Percentiles rank a stretch among this genome's conserved stretches.
These are phyloP conservation scores for Phragmatobia fuliginosa DNA, from an alignment of 2,888 invertebrate species.

Conservation along the genomic window DNA sequence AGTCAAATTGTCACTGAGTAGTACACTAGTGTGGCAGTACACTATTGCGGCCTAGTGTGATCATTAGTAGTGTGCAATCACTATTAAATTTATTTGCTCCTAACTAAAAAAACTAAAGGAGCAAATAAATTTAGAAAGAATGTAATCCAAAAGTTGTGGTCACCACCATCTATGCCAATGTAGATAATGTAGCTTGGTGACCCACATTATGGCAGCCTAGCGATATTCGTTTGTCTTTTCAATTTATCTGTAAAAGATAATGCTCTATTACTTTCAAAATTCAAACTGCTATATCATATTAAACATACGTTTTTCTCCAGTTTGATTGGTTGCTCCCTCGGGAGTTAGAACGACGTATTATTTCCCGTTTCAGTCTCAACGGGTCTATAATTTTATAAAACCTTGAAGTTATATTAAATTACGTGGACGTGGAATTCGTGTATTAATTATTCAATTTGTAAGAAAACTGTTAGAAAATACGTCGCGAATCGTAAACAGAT, in stretches of 20 bases:
- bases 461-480: not conserved
- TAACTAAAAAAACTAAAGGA: too few relatives aligned
- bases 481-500: not conserved
- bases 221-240: too few relatives aligned
- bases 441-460: not conserved
- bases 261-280: not conserved
- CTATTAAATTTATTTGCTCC: too few relatives aligned
- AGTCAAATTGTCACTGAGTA: too few relatives aligned
- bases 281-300: not conserved
- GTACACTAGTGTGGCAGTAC: too few relatives aligned
- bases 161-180: too few relatives aligned
- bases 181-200: too few relatives aligned
- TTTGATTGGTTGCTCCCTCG: constrained; percentile 15
- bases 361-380: constrained; percentile 20
- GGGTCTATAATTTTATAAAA: constrained; percentile 26
- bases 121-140: too few relatives aligned
- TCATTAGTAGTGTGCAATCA: too few relatives aligned
- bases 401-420: constrained; percentile 21
- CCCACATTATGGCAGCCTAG: too few relatives aligned
- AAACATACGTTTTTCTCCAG: constrained; percentile 5
- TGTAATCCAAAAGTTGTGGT: too few relatives aligned
- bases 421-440: not conserved
- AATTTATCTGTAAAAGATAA: not conserved
- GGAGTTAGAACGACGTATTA: constrained; percentile 25
- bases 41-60: too few relatives aligned